phyloP scores from a whole-genome alignment of 2,113 vertebrate species.

The Bubo bubo region DNA sequence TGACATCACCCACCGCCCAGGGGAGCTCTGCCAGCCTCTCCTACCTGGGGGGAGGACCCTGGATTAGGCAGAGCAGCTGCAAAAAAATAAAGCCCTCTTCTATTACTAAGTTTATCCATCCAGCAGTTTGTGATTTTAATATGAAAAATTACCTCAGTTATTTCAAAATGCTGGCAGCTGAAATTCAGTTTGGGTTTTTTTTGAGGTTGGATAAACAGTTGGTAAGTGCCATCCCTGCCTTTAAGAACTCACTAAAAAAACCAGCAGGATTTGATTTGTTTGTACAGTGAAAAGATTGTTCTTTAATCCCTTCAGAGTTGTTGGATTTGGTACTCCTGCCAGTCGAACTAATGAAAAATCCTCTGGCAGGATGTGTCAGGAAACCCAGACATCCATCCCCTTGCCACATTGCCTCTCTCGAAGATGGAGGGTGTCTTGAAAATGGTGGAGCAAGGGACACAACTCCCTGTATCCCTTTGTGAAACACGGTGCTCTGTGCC shows the following conservation, averaged over 20 bases:
- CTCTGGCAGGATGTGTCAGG: not conserved
- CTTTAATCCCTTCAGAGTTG: slow-evolving; percentile 39
- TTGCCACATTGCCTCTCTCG: accelerated
- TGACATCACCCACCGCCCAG: not conserved
- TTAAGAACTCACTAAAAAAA: slow-evolving; percentile 30
- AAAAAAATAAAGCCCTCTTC: not conserved
- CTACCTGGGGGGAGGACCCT: not conserved
- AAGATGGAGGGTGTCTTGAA: not conserved
- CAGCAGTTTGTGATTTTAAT: not conserved
- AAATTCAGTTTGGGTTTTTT: not conserved
- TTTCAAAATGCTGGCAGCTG: not conserved
- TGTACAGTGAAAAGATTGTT: not conserved
- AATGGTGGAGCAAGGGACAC: not conserved
- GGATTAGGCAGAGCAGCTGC: not conserved
- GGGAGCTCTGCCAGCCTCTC: not conserved
- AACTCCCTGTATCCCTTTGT: not conserved
- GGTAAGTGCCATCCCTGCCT: not conserved
- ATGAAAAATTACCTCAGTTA: not conserved
- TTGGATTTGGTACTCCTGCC: slow-evolving; percentile 32
- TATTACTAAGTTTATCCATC: not conserved
- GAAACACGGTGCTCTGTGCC: not conserved
- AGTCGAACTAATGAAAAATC: slow-evolving; percentile 53
- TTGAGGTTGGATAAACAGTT: slow-evolving; percentile 15
- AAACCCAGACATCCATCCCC: not conserved
- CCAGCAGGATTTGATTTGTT: slow-evolving; percentile 37